Evolutionary conservation across 2,888 invertebrate species (phyloP).

Genomic region (Phalera bucephala): DNA sequence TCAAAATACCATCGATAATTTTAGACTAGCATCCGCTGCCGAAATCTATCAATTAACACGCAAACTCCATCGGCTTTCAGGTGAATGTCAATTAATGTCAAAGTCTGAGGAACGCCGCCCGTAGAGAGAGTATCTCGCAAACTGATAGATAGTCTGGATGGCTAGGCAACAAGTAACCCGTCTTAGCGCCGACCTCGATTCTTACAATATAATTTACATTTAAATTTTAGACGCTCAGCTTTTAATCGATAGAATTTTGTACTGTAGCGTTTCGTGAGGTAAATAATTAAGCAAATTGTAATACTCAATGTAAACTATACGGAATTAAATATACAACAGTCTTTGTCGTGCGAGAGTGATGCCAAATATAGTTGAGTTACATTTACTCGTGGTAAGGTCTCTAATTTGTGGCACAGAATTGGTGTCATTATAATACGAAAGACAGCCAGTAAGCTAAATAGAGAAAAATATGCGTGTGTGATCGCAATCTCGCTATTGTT

Average conservation of each 20-base stretch:
- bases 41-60: constrained; percentile 72
- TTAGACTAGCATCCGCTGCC: constrained; percentile 43
- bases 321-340: too few relatives aligned
- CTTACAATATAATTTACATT: not conserved
- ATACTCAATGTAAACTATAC: too few relatives aligned
- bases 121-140: constrained; percentile 34
- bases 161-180: constrained; percentile 32
- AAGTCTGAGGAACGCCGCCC: constrained; percentile 45
- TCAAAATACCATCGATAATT: too few relatives aligned
- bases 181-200: not conserved
- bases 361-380: too few relatives aligned
- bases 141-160: constrained; percentile 30
- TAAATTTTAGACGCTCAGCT: not conserved
- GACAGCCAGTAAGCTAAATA: constrained; percentile 13
- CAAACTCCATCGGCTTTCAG: constrained; percentile 66
- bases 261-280: too few relatives aligned
- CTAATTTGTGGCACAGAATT: too few relatives aligned
- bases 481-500: constrained; percentile 28
- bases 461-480: constrained; percentile 17
- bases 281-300: too few relatives aligned
- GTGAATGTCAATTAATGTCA: constrained; percentile 71
- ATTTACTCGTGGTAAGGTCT: too few relatives aligned
- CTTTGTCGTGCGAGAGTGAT: too few relatives aligned
- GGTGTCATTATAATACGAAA: constrained; percentile 1
- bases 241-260: constrained; percentile 9